Evolutionary conservation across 1,140 invertebrate genomes (phyloP), one percentile per base, ranked within the genome.

Genomic region (Hycleus phaleratus): DNA sequence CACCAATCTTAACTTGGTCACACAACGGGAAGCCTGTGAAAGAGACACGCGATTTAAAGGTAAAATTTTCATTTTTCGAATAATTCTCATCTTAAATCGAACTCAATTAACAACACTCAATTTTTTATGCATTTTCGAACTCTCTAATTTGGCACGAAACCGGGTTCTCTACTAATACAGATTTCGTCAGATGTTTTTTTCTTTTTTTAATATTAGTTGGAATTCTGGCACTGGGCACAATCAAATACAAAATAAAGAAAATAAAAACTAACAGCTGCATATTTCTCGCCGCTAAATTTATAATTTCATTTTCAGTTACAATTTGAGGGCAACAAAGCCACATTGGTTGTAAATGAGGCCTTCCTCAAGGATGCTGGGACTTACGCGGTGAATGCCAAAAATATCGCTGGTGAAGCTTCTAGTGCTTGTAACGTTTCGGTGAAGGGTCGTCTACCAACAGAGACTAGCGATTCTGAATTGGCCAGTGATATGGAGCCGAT

Each of bases 401-500:
- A 87, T 68, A 64, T 79, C 49, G 79, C 79, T 40, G 86, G 85
- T 25, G 83, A 86, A 70, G 78, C 77, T 4, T 79, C 77, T 11
- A 80, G 77, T 51, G 77, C 78, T 52, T 86, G 83, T 62, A 82
- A 78, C 67, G 81, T 88, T n/a, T 79, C 81, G 32, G 85, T 88
- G 8, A 87, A 88, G 74, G 83, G 82, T 50, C 77, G 81, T 40
- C 71, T 86, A 38, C 84, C 85, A 2, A 81, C 81, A 58, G 85
- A 87, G 72, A 86, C 83, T n/a, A 86, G 83, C 49, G 85, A 87
- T 71, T 85, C 84, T 2, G 86, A 87, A 68, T 67, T 86, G 47
- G 78, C 83, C 32, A 82, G 80, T 55, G 85, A 88, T 58, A 82
- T 85, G 70, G 85, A 88, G 63, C 83, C 84, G 0, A 78, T 85